These are phyloP conservation scores for Drosophila anomelani DNA, from an alignment of 2,888 invertebrate genomes.

Conservation along the genomic window DNA sequence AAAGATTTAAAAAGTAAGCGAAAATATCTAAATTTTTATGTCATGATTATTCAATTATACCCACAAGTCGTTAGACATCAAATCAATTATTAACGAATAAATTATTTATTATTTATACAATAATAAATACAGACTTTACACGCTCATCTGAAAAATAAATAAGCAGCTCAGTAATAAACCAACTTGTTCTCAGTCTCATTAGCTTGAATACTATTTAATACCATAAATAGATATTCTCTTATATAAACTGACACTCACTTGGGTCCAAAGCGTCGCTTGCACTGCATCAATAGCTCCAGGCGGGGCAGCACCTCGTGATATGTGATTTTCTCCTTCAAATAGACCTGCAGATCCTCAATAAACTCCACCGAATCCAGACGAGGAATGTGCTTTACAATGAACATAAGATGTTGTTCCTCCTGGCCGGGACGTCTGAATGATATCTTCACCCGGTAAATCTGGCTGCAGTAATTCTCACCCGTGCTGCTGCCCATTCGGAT, in stretches of 20 bases:
- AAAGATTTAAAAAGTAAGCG: no score
- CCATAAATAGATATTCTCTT: no score
- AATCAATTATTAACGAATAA: background rate
- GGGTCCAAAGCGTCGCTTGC: conserved; percentile 72
- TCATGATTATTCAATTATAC: no score
- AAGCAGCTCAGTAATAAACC: background rate
- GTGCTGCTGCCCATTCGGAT: conserved; percentile 70
- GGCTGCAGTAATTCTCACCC: conserved; percentile 83
- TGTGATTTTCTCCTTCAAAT: conserved; percentile 84
- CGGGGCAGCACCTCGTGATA: conserved; percentile 83
- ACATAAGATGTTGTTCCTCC: conserved; percentile 24
- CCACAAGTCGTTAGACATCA: background rate
- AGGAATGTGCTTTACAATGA: conserved; percentile 71
- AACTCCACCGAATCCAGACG: conserved; percentile 59
- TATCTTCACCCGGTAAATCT: conserved; percentile 77
- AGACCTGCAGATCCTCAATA: conserved; percentile 84
- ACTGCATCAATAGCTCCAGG: conserved; percentile 83
- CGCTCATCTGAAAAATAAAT: no score
- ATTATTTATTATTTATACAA: background rate
- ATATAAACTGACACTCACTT: conserved; percentile 56
- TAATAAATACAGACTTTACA: no score
- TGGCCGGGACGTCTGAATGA: conserved; percentile 43
- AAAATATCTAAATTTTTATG: no score
- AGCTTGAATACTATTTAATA: no score
- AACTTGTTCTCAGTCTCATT: background rate